phyloP scores from a whole-genome alignment of 2,113 vertebrate genomes.

The Larimichthys polyactis region DNA sequence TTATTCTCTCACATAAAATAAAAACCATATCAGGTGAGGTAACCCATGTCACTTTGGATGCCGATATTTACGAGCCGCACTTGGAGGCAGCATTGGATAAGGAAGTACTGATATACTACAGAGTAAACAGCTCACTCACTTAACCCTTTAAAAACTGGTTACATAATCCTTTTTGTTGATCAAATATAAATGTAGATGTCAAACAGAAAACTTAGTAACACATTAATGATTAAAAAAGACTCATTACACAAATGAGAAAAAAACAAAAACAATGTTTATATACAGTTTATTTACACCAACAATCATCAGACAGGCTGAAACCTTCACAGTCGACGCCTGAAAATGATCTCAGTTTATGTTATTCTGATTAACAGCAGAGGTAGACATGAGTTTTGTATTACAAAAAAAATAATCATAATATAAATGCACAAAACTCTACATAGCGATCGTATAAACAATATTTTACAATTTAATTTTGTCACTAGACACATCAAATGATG shows the following conservation, averaged over 20 bases:
- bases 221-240: neutral
- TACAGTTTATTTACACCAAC: slow-evolving; percentile 69
- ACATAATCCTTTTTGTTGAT: neutral
- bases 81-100: neutral
- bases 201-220: neutral
- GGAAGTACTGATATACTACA: neutral
- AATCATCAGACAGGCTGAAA: slow-evolving; percentile 27
- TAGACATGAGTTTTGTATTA: slow-evolving; percentile 73
- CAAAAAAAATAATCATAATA: slow-evolving; percentile 25
- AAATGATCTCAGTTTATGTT: slow-evolving; percentile 15
- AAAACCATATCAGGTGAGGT: neutral
- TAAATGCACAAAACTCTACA: slow-evolving; percentile 68
- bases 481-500: slow-evolving; percentile 9
- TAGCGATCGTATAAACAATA: slow-evolving; percentile 63
- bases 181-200: neutral
- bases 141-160: no score
- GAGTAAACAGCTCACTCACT: neutral
- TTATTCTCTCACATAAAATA: neutral
- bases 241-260: neutral
- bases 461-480: slow-evolving; percentile 55
- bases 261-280: slow-evolving; percentile 11
- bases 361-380: slow-evolving; percentile 64
- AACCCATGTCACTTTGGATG: neutral
- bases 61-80: neutral
- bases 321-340: slow-evolving; percentile 42